Conservation (phyloP, 2,113 vertebrate species). For the Ameiurus melas region DNA sequence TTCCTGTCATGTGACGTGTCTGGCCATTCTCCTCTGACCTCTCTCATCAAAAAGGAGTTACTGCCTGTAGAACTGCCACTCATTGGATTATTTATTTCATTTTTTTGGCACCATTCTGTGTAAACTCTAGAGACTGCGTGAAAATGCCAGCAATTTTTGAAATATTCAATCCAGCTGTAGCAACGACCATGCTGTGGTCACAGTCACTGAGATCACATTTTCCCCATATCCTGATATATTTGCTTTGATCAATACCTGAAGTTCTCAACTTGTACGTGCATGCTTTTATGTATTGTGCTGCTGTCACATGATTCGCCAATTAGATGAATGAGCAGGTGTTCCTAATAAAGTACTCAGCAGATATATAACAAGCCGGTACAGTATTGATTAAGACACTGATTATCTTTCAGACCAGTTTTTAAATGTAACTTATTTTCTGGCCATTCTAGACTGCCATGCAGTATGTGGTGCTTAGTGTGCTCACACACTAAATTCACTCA, state of each 20-base stretch:
- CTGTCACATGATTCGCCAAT: neutral
- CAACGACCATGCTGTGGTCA: neutral
- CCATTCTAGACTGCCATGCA: conserved; percentile 64
- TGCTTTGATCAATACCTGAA: neutral
- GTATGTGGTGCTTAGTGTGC: conserved; percentile 63
- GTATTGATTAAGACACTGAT: neutral
- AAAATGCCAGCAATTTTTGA: neutral
- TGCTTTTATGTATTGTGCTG: neutral
- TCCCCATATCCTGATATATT: neutral
- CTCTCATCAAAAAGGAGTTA: neutral
- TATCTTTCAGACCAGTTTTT: neutral
- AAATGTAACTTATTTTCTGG: conserved; percentile 3
- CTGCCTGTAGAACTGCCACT: neutral
- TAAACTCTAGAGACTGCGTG: neutral
- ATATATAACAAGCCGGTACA: neutral
- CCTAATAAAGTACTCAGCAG: neutral
- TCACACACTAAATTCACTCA: neutral
- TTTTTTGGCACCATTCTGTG: neutral
- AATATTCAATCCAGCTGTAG: neutral
- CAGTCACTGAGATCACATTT: neutral
- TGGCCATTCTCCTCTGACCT: neutral
- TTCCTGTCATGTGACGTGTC: neutral
- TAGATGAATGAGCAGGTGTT: neutral
- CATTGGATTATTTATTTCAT: neutral
- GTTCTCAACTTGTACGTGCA: neutral